These are phyloP conservation scores for Adoxophyes honmai DNA, from an alignment of 1,140 invertebrate genomes.

Conservation along the genomic window DNA sequence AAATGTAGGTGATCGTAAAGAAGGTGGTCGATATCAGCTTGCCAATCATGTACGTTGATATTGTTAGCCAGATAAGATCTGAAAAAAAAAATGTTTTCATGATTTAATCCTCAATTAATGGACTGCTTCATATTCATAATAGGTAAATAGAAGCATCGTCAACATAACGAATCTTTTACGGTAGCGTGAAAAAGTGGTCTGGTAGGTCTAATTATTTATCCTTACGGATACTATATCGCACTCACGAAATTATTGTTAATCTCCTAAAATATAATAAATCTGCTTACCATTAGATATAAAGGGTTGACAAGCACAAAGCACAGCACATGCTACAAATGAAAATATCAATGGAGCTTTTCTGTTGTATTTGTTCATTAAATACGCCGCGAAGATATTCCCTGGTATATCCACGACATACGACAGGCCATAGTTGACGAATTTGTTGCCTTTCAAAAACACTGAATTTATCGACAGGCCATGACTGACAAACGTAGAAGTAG, in stretches of 20 bases:
- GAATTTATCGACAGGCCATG: constrained; percentile 89
- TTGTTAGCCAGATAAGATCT: constrained; percentile 21
- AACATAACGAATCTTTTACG: too few relatives aligned
- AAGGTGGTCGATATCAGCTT: constrained; percentile 78
- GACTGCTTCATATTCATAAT: too few relatives aligned
- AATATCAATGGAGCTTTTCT: constrained; percentile 51
- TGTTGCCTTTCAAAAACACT: constrained; percentile 83
- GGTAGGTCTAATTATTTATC: too few relatives aligned
- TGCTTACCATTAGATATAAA: constrained; percentile 54
- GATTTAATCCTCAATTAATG: too few relatives aligned
- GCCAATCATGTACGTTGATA: constrained; percentile 74
- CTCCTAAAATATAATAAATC: neutral
- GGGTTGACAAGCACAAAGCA: constrained; percentile 48
- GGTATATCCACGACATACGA: constrained; percentile 82
- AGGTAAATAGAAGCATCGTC: too few relatives aligned
- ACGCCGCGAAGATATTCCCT: constrained; percentile 78
- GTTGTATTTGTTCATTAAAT: constrained; percentile 42
- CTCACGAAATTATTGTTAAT: too few relatives aligned
- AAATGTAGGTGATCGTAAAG: constrained; percentile 78
- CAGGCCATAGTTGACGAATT: constrained; percentile 83
- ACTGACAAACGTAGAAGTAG: constrained; percentile 84
- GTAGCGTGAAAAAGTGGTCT: too few relatives aligned
- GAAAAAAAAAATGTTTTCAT: constrained; percentile 6
- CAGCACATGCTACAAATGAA: constrained; percentile 41
- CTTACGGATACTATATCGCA: too few relatives aligned